These are phyloP conservation scores for Margaritifera margaritifera DNA, from an alignment of 2,888 invertebrate species.

Conservation along the genomic window DNA sequence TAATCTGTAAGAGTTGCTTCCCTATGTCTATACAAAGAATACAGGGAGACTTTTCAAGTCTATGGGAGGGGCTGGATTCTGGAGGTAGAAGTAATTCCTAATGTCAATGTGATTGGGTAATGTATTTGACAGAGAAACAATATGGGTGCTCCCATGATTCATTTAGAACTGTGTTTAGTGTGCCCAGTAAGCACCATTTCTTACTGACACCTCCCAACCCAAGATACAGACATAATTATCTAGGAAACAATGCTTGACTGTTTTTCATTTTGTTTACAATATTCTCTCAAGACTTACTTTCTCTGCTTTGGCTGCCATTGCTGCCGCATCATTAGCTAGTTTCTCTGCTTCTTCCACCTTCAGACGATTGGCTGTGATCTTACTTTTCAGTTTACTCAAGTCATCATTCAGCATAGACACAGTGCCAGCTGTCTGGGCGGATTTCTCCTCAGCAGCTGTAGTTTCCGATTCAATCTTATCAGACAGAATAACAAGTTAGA, in stretches of 20 bases:
- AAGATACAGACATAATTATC: not conserved
- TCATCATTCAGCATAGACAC: constrained; percentile 83
- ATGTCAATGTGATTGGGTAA: too few species aligned
- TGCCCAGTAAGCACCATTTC: not conserved
- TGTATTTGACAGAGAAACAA: too few species aligned
- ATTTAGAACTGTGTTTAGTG: too few species aligned
- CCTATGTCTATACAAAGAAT: too few species aligned
- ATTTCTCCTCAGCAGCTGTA: constrained; percentile 84
- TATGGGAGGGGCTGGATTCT: too few species aligned
- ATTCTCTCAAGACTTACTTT: constrained; percentile 29
- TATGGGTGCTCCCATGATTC: too few species aligned
- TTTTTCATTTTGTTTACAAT: not conserved
- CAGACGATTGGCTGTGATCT: constrained; percentile 84
- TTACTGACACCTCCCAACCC: not conserved
- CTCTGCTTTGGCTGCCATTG: constrained; percentile 76
- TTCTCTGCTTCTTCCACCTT: constrained; percentile 87
- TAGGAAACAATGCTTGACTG: not conserved
- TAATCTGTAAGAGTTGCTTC: too few species aligned
- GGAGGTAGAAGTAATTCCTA: too few species aligned
- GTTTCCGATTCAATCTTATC: constrained; percentile 87
- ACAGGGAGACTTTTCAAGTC: too few species aligned
- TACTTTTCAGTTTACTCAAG: constrained; percentile 84
- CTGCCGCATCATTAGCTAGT: constrained; percentile 80
- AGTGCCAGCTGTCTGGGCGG: constrained; percentile 84
- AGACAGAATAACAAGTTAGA: constrained; percentile 11